phyloP scores from a whole-genome alignment of 2,888 invertebrate species.

The Seira sanloemensis region DNA sequence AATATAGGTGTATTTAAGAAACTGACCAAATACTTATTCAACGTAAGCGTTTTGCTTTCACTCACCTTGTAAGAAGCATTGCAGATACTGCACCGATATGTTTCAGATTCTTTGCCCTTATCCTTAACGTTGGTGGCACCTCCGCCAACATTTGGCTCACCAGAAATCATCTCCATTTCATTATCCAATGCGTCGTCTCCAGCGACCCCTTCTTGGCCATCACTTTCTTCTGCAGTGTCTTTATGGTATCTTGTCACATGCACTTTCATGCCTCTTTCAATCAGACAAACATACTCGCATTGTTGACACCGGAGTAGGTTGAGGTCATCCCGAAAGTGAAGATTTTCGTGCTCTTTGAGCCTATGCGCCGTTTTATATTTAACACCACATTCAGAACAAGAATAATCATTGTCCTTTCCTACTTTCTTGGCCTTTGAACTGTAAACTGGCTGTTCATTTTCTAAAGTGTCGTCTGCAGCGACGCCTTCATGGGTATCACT shows the following conservation, averaged over 20 bases:
- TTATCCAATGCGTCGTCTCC: too few species aligned
- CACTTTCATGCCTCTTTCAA: neutral
- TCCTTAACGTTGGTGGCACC: too few species aligned
- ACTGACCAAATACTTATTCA: too few species aligned
- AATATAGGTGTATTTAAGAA: too few species aligned
- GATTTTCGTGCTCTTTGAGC: conserved; percentile 13
- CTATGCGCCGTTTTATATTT: conserved; percentile 22
- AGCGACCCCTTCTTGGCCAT: too few species aligned
- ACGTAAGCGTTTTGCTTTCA: too few species aligned
- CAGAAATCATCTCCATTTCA: too few species aligned
- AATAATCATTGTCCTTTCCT: neutral
- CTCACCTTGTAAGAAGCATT: too few species aligned
- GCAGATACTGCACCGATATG: too few species aligned
- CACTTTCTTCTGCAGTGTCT: too few species aligned
- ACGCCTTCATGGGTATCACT: neutral
- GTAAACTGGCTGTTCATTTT: neutral
- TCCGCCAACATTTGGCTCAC: too few species aligned
- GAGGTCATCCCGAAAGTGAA: conserved; percentile 2
- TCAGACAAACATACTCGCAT: conserved; percentile 31
- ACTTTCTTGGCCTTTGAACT: neutral
- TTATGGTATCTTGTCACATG: neutral
- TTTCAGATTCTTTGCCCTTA: too few species aligned
- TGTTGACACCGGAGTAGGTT: conserved; percentile 7
- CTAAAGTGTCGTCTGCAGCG: neutral
- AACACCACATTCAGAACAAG: conserved; percentile 9